Base-by-base conservation (phyloP, 2,888 invertebrate species). In the Trachelus iudaicus region DNA sequence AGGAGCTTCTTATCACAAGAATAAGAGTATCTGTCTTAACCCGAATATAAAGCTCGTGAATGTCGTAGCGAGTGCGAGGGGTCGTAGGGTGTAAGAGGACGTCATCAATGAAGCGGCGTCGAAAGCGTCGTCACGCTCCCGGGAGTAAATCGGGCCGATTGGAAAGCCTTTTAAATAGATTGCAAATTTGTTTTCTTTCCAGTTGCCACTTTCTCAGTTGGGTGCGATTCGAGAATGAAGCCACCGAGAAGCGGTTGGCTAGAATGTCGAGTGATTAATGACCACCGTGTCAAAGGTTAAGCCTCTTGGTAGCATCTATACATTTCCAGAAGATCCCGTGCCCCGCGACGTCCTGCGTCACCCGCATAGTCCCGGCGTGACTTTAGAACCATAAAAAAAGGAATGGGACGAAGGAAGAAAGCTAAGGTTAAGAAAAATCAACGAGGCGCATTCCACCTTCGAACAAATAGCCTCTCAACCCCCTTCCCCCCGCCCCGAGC, bases 251-350 rank as follows among this genome's bases (percentile, higher is more conserved):
- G 82, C 56, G 56, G 56, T 56, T 56, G 23, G 75, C 71, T 75
- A 81, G 81, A 83, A 81, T 81, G 81, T 82, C 83, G 85, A 80
- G 89, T 90, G 90, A 90, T 90, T 90, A 90, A 90, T 90, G 89
- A 89, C 83, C 85, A 78, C 81, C 81, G 83, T 83, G 86, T 86
- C 85, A 83, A 81, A 83, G 86, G 85, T 87, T 85, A 83, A 86
- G 85, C 87, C 87, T 85, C 84, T 86, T 83, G 85, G 84, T 79
- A 75, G 81, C 13, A 33, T 33, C 75, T 69, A 69, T 71, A 69
- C 77, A 12, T 69, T 33, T 30, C 4, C 9, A 56, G 56, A 56
- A 56, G 15, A 40, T 40, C 15, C 40, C 40, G 23, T 6, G 2
- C 15, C 56, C 56, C 23, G 56, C 23, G 56, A 23, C 23, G 23